Conservation (phyloP, 2,888 invertebrate species). For the Folsomia manolachei region DNA sequence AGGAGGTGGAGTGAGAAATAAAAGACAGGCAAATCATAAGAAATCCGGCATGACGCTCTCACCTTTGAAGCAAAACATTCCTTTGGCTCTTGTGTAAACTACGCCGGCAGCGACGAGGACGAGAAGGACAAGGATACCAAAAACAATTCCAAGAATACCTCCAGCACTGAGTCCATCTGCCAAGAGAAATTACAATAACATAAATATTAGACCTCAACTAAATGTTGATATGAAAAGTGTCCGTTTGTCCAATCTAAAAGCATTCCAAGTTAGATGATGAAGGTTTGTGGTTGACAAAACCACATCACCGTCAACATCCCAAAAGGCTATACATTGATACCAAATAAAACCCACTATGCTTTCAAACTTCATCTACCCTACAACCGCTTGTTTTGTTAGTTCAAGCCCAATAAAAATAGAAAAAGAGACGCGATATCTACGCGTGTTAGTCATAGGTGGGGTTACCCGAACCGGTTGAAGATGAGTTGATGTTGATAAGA, state of each 20-base stretch:
- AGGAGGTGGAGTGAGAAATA: constrained; percentile 4
- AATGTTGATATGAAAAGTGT: not conserved
- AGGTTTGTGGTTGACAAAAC: not conserved
- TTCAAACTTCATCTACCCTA: not conserved
- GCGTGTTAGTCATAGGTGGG: constrained; percentile 36
- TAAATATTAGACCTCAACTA: too few relatives aligned
- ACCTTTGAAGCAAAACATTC: constrained; percentile 51
- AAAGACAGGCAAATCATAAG: constrained; percentile 45
- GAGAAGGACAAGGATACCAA: constrained; percentile 47
- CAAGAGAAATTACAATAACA: constrained; percentile 1
- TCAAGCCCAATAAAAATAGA: not conserved
- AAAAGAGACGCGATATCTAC: not conserved
- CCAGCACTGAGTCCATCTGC: constrained; percentile 48
- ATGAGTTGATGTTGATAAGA: constrained; percentile 37
- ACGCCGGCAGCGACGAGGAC: constrained; percentile 49
- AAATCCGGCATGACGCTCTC: constrained; percentile 50
- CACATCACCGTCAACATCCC: too few relatives aligned
- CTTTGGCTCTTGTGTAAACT: constrained; percentile 50
- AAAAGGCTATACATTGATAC: too few relatives aligned
- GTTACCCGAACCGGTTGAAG: constrained; percentile 43
- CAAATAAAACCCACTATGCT: not conserved
- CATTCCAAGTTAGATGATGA: not conserved
- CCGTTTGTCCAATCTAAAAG: not conserved
- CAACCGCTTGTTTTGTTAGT: not conserved
- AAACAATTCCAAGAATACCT: constrained; percentile 48